A percentile compares a stretch with the other conserved stretches of the same genome.
These are phyloP conservation scores for Epicauta chinensis DNA, from an alignment of 1,140 invertebrate species.

Conservation along the genomic window DNA sequence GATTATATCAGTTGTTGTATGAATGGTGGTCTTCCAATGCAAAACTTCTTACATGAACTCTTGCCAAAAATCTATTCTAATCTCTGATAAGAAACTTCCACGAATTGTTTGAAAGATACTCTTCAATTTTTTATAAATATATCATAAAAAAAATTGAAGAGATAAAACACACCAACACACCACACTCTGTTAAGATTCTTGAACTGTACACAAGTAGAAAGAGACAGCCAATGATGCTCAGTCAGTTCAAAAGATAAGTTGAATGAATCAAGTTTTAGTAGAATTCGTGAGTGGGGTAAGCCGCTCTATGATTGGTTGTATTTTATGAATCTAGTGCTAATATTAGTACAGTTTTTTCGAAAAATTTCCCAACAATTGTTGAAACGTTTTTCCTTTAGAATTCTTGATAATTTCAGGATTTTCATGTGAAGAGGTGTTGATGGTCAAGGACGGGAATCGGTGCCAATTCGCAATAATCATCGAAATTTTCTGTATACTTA, in stretches of 20 bases:
- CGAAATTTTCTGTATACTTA: no score
- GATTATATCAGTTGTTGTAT: no score
- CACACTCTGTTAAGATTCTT: constrained; percentile 8
- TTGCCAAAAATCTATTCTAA: no score
- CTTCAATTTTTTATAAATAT: no score
- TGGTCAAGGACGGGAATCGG: neutral
- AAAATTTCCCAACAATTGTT: no score
- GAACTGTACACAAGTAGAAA: constrained; percentile 17
- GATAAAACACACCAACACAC: constrained; percentile 5
- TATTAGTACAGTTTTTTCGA: constrained; percentile 4
- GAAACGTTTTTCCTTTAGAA: no score
- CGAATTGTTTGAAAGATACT: no score
- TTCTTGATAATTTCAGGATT: neutral
- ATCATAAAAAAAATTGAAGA: no score
- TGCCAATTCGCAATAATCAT: neutral
- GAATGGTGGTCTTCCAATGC: no score
- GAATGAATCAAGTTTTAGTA: constrained; percentile 15
- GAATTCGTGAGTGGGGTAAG: constrained; percentile 7
- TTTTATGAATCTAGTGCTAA: constrained; percentile 5
- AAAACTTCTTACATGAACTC: no score
- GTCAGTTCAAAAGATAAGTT: constrained; percentile 16
- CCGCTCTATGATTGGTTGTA: constrained; percentile 2
- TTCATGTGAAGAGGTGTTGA: neutral
- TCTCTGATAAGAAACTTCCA: no score
- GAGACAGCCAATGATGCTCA: constrained; percentile 20